phyloP scores from a whole-genome alignment of 2,888 invertebrate genomes.

The Arrhopalites spinosus region DNA sequence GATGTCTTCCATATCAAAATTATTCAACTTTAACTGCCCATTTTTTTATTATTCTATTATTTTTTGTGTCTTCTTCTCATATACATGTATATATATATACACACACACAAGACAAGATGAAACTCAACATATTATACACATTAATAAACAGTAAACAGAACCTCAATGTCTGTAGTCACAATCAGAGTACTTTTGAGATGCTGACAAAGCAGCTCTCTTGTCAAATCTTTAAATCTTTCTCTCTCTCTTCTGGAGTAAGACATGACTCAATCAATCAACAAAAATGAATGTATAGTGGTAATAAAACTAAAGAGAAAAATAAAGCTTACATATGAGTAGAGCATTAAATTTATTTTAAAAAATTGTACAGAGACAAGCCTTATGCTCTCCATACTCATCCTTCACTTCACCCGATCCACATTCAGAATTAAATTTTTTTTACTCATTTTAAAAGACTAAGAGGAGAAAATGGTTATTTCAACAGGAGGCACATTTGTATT shows the following conservation, averaged over 20 bases:
- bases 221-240: too few species aligned
- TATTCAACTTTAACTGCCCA: constrained; percentile 1
- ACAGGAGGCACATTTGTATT: too few species aligned
- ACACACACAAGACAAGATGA: background rate
- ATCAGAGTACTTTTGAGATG: background rate
- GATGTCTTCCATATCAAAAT: constrained; percentile 6
- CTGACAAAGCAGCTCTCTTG: too few species aligned
- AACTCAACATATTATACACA: background rate
- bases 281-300: constrained; percentile 19
- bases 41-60: background rate
- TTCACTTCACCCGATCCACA: background rate
- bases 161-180: background rate
- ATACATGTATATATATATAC: too few species aligned
- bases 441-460: too few species aligned
- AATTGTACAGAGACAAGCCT: background rate
- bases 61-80: background rate
- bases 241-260: background rate
- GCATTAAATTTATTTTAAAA: background rate
- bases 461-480: too few species aligned
- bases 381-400: background rate
- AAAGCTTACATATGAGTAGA: constrained; percentile 2
- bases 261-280: constrained; percentile 34
- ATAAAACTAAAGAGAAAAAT: constrained; percentile 15
- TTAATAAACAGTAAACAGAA: background rate
- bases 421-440: background rate